phyloP scores from a whole-genome alignment of 2,113 vertebrate species.

The Hymenochirus boettgeri region DNA sequence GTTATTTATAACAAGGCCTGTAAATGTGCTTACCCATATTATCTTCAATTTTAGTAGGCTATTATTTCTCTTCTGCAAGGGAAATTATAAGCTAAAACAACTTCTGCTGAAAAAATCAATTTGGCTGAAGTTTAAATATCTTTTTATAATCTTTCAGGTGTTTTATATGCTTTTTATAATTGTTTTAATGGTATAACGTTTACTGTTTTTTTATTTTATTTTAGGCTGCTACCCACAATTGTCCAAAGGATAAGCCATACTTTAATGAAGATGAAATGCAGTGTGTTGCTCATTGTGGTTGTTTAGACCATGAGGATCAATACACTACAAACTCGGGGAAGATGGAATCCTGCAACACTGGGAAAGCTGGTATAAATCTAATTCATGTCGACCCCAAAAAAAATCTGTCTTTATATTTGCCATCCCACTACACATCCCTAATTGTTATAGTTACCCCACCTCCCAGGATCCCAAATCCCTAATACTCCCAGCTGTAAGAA shows the following conservation, averaged over 20 bases:
- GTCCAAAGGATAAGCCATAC: conserved; percentile 71
- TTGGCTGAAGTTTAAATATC: no score
- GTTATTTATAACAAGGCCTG: no score
- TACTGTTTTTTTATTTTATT: neutral
- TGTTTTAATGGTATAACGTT: no score
- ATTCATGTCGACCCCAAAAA: no score
- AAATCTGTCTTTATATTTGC: no score
- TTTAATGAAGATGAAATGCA: conserved; percentile 80
- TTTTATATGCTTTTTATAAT: no score
- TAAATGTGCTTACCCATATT: no score
- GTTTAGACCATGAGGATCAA: conserved; percentile 51
- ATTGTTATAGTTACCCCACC: neutral
- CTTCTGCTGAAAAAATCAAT: no score
- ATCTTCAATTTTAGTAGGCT: no score
- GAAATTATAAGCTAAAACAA: no score
- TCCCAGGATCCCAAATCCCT: neutral
- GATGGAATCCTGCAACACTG: conserved; percentile 68
- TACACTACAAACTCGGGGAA: conserved; percentile 58
- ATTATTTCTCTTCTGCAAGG: no score
- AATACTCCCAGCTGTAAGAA: neutral
- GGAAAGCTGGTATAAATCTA: conserved; percentile 66
- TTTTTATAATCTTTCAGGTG: no score
- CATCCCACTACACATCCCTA: neutral
- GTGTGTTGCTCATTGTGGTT: conserved; percentile 73
- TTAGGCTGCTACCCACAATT: conserved; percentile 86